These are phyloP conservation scores for Coenonympha arcania DNA, from an alignment of 2,888 invertebrate species.

Conservation along the genomic window DNA sequence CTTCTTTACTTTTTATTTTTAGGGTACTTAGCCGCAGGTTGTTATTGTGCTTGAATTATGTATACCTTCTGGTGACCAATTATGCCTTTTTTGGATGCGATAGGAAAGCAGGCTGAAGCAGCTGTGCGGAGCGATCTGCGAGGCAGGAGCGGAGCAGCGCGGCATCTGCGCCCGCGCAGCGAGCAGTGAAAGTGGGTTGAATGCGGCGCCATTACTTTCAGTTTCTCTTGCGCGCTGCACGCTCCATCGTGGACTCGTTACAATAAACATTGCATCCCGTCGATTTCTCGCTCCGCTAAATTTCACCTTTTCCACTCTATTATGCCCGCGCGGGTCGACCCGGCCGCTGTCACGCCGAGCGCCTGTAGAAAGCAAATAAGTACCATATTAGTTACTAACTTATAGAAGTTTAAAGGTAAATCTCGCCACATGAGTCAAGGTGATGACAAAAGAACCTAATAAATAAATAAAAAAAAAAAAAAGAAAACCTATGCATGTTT, in stretches of 20 bases:
- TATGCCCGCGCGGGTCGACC: constrained; percentile 54
- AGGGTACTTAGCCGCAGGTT: too few relatives aligned
- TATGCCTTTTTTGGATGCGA: neutral
- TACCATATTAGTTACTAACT: neutral
- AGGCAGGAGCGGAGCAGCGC: constrained; percentile 11
- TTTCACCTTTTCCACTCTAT: constrained; percentile 71
- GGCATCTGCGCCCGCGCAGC: constrained; percentile 28
- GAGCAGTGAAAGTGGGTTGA: constrained; percentile 73
- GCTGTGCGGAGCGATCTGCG: too few relatives aligned
- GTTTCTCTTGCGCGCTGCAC: constrained; percentile 69
- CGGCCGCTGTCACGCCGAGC: constrained; percentile 37
- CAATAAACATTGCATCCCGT: constrained; percentile 73
- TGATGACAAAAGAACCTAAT: too few relatives aligned
- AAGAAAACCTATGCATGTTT: too few relatives aligned
- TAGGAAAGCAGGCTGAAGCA: neutral
- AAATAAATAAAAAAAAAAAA: too few relatives aligned
- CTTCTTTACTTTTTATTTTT: too few relatives aligned
- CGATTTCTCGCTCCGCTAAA: constrained; percentile 72
- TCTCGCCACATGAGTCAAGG: neutral
- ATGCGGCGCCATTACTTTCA: constrained; percentile 71
- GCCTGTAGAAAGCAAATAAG: constrained; percentile 49
- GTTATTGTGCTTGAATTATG: too few relatives aligned
- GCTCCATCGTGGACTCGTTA: constrained; percentile 66
- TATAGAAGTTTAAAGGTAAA: neutral
- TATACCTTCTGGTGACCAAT: too few relatives aligned